These are phyloP conservation scores for Trichosurus vulpecula DNA, from an alignment of 2,797 vertebrate genomes.

Conservation along the genomic window DNA sequence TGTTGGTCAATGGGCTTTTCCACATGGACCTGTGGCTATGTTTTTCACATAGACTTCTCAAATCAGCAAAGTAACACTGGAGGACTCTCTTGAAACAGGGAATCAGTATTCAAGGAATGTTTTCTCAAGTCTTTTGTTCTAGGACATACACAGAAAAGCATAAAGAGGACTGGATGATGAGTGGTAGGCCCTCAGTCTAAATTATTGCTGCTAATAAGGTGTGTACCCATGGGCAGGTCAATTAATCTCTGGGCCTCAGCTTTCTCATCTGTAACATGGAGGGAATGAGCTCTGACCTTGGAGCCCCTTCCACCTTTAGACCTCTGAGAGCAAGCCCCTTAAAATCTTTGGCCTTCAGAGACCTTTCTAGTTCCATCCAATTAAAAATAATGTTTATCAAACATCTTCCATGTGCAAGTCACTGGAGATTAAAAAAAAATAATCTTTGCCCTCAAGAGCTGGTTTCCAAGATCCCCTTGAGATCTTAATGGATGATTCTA, in stretches of 20 bases:
- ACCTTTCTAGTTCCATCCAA: not conserved
- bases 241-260: not conserved
- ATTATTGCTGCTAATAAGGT: not conserved
- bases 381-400: not conserved
- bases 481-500: not conserved
- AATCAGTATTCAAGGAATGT: not conserved
- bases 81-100: not conserved
- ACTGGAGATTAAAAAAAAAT: not conserved
- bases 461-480: not conserved
- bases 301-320: not conserved
- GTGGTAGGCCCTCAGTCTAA: not conserved
- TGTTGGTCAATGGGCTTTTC: slow-evolving; percentile 73
- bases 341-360: not conserved
- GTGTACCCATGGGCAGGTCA: not conserved
- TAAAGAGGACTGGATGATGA: not conserved
- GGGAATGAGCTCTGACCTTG: not conserved
- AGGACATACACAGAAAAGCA: not conserved
- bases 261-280: not conserved
- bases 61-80: not conserved
- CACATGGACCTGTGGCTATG: slow-evolving; percentile 33
- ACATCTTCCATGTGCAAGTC: not conserved
- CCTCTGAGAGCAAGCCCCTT: not conserved
- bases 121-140: not conserved
- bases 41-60: not conserved
- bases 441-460: not conserved